phyloP scores from a whole-genome alignment of 2,888 invertebrate species.

The Agrotis segetum region DNA sequence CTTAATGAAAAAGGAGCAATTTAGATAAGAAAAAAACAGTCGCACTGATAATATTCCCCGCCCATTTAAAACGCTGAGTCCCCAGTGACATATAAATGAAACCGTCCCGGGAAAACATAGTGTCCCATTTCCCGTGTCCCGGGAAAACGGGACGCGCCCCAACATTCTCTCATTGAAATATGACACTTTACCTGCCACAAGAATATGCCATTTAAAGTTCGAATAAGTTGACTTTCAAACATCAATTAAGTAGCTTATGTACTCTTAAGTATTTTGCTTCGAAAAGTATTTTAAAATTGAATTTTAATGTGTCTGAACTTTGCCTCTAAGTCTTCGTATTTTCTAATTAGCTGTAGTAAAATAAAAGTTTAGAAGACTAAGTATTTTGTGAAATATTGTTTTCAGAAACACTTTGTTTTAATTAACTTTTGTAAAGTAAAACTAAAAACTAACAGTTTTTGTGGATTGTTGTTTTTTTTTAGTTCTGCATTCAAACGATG shows the following conservation, averaged over 20 bases:
- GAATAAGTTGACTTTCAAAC: slow-evolving; percentile 30
- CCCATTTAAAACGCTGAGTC: slow-evolving; percentile 36
- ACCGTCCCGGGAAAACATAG: slow-evolving; percentile 36
- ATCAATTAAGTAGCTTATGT: slow-evolving; percentile 12
- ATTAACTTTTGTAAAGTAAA: too few species aligned
- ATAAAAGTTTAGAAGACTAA: slow-evolving; percentile 16
- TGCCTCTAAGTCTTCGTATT: background rate
- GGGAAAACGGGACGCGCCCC: slow-evolving; percentile 28
- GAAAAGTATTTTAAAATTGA: slow-evolving; percentile 20
- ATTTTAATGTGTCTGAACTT: slow-evolving; percentile 7
- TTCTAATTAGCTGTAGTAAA: slow-evolving; percentile 15
- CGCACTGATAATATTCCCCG: slow-evolving; percentile 11
- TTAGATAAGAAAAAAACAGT: slow-evolving; percentile 3
- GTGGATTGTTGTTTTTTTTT: too few species aligned
- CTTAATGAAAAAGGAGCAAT: background rate
- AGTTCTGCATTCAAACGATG: too few species aligned
- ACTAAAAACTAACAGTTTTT: too few species aligned
- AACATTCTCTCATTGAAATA: slow-evolving; percentile 50
- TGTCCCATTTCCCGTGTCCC: slow-evolving; percentile 37
- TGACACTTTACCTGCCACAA: slow-evolving; percentile 47
- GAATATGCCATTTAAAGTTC: slow-evolving; percentile 56
- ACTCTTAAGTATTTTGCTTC: background rate
- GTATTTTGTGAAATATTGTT: slow-evolving; percentile 11
- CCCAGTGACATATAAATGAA: slow-evolving; percentile 36
- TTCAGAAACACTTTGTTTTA: slow-evolving; percentile 7